Evolutionary conservation across 92 coral and sea anemone genomes (phyloP), one percentile per base, ranked within the genome.

Genomic region (Hydrozoanthus gracilis): DNA sequence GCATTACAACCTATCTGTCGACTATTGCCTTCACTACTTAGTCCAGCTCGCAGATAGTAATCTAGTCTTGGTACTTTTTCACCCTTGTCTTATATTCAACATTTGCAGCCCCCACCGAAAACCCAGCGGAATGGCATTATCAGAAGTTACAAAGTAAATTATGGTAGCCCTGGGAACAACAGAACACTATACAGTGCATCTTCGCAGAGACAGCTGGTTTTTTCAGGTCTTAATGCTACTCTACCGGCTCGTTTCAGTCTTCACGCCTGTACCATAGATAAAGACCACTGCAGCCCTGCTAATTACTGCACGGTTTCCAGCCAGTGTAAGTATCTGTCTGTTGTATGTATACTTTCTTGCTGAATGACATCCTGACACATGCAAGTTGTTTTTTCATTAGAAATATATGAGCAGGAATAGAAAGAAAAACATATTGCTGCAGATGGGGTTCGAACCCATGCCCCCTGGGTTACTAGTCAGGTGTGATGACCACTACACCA

Each of bases 191-290:
- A 27, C 10, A 20, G 14, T 76, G 80, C n/a, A 17, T 76, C 65
- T 8, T 11, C 82, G 20, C 39, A 27, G 39, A 51, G 65, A 20
- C 47, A 18, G 45, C 65, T 76, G 15, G 65, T 76, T 76, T 52
- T 76, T 9, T 76, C 82, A 50, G 82, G 82, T 6, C 82, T 76
- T 27, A 54, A 76, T 11, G 49, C 65, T 27, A 51, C 82, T 6
- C 9, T 27, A 27, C 27, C 65, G 45, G 20, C 51, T 54, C 64
- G 12, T 8, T 27, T 76, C 49, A 8, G 1, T 8, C n/a, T 76
- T 39, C 66, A 27, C 4, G 82, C 82, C 82, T 76, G 82, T 51
- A 76, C 82, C 15, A 54, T 51, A 17, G 61, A 76, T 52, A 45
- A 76, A 49, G 44, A 52, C 12, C 46, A 76, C 48, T 76, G 82